Percentiles rank a stretch among this genome's conserved stretches.
These are phyloP conservation scores for Limenitis camilla DNA, from an alignment of 2,888 invertebrate genomes.

Conservation along the genomic window DNA sequence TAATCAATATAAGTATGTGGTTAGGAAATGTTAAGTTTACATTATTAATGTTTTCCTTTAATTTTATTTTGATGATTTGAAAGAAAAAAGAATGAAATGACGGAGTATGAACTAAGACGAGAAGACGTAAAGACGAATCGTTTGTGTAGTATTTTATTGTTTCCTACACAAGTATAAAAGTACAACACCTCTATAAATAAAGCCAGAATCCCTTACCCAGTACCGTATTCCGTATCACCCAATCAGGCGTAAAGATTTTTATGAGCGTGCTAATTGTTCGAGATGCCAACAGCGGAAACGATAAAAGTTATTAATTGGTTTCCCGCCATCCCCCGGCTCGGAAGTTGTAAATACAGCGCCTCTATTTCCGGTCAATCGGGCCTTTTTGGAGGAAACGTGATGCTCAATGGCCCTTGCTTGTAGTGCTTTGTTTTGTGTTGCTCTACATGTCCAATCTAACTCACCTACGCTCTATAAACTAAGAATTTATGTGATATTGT, in stretches of 20 bases:
- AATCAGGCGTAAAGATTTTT: constrained; percentile 69
- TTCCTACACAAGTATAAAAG: neutral
- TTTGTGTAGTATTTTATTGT: too few species aligned
- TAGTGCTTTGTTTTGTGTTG: constrained; percentile 4
- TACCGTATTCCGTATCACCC: constrained; percentile 26
- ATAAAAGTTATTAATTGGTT: constrained; percentile 73
- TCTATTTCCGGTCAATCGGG: constrained; percentile 66
- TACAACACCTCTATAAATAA: neutral
- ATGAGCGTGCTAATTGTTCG: constrained; percentile 64
- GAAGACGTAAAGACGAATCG: too few species aligned
- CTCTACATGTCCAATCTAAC: too few species aligned
- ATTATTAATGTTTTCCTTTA: too few species aligned
- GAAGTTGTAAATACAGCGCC: constrained; percentile 69
- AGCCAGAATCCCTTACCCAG: neutral
- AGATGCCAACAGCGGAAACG: constrained; percentile 55
- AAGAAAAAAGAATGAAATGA: too few species aligned
- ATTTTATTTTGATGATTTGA: too few species aligned
- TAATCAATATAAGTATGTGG: too few species aligned
- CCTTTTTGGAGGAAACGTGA: constrained; percentile 35
- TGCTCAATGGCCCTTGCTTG: constrained; percentile 13
- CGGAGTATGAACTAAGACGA: too few species aligned
- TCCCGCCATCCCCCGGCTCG: constrained; percentile 52
- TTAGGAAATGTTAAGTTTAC: too few species aligned
- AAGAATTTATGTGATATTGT: too few species aligned
- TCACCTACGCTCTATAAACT: too few species aligned